These are phyloP conservation scores for Micropoecilia bifurca DNA, from an alignment of 2,797 vertebrate species.

Conservation along the genomic window DNA sequence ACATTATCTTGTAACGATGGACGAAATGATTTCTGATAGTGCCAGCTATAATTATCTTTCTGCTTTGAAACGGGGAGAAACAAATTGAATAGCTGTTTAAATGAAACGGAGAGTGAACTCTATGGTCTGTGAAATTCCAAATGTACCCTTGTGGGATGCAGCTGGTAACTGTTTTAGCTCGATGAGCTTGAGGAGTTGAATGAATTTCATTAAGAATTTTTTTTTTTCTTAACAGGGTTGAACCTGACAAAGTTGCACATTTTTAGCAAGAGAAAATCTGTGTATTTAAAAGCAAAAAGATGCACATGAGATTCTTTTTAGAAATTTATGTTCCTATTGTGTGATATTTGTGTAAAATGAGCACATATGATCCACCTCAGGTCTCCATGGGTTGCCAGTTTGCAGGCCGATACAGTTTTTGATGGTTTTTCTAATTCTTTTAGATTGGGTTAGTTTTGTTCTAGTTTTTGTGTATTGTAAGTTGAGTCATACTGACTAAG, in stretches of 20 bases:
- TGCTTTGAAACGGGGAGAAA: constrained; percentile 57
- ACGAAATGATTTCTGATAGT: constrained; percentile 48
- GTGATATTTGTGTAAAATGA: constrained; percentile 53
- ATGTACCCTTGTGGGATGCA: constrained; percentile 73
- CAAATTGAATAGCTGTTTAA: constrained; percentile 63
- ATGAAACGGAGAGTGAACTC: constrained; percentile 64
- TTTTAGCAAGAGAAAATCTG: constrained; percentile 49
- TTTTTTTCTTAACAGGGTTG: constrained; percentile 78
- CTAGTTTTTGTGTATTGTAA: constrained; percentile 17
- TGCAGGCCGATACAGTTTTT: constrained; percentile 25
- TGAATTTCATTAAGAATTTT: constrained; percentile 78
- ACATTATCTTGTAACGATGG: constrained; percentile 16
- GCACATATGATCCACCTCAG: constrained; percentile 27
- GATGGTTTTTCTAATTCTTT: constrained; percentile 26
- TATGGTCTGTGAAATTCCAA: constrained; percentile 75
- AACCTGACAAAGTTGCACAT: constrained; percentile 54
- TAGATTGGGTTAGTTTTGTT: constrained; percentile 30
- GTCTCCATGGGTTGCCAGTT: constrained; percentile 5
- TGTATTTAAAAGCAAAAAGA: constrained; percentile 49
- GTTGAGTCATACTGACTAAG: constrained; percentile 17
- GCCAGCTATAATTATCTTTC: constrained; percentile 48
- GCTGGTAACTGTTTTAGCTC: constrained; percentile 88
- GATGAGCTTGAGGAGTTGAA: constrained; percentile 84
- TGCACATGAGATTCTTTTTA: constrained; percentile 29
- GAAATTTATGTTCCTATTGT: constrained; percentile 53